Conservation (phyloP, 92 coral and sea anemone species). For the Pocillopora meandrina region DNA sequence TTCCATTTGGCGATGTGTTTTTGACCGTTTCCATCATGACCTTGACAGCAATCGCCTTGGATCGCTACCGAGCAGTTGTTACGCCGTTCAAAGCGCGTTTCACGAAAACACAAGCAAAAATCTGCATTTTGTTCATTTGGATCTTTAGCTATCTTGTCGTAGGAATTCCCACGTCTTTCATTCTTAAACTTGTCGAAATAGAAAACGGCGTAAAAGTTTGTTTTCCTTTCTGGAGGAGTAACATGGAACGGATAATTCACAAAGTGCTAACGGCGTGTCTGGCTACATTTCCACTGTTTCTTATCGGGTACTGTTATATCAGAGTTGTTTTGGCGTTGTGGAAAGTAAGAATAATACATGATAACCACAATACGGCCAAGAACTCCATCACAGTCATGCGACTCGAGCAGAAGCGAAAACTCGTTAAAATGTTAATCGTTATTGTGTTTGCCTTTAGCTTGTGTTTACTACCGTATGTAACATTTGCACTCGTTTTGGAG, state of each 20-base stretch:
- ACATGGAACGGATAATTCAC: conserved; percentile 61
- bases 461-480: conserved; percentile 83
- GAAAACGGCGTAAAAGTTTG: conserved; percentile 65
- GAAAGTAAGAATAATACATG: conserved; percentile 69
- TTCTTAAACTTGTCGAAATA: conserved; percentile 69
- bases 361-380: conserved; percentile 64
- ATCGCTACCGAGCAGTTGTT: conserved; percentile 91
- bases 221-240: conserved; percentile 67
- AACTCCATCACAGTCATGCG: conserved; percentile 68
- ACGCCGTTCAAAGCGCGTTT: conserved; percentile 91
- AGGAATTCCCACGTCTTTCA: conserved; percentile 75
- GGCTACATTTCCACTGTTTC: conserved; percentile 65
- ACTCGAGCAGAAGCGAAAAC: conserved; percentile 89
- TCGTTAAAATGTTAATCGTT: conserved; percentile 90
- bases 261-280: conserved; percentile 59
- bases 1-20: conserved; percentile 95
- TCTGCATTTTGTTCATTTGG: conserved; percentile 74
- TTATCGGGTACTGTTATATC: conserved; percentile 74
- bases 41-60: conserved; percentile 84
- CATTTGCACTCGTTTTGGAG: conserved; percentile 68
- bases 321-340: conserved; percentile 75
- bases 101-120: conserved; percentile 81
- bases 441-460: conserved; percentile 88
- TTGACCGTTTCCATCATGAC: conserved; percentile 89
- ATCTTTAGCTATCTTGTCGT: conserved; percentile 64